phyloP scores from a whole-genome alignment of 37 sponge, comb jelly and placozoan species.

The Spongia lamella region DNA sequence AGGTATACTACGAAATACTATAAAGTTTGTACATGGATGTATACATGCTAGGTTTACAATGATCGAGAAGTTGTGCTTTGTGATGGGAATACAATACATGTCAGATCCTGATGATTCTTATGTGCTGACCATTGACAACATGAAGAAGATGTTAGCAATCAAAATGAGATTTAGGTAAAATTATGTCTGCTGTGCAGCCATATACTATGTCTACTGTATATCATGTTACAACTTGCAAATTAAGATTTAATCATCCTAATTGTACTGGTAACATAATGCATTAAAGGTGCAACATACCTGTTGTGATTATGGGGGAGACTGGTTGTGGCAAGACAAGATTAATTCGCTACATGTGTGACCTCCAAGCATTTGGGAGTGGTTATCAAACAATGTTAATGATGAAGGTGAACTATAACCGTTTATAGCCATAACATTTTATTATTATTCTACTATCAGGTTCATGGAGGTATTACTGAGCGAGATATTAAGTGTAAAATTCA shows the following conservation, averaged over 20 bases:
- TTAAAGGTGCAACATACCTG: slow-evolving; percentile 76
- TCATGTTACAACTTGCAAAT: too few relatives aligned
- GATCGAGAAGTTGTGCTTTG: too few relatives aligned
- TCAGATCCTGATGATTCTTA: slow-evolving; percentile 77
- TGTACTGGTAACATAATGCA: too few relatives aligned
- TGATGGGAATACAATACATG: slow-evolving; percentile 73
- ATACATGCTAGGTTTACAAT: too few relatives aligned
- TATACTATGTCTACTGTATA: too few relatives aligned
- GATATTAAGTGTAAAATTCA: slow-evolving; percentile 27
- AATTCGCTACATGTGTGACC: slow-evolving; percentile 63
- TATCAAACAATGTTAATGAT: slow-evolving; percentile 27
- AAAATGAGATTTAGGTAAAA: slow-evolving; percentile 86
- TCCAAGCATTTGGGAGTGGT: slow-evolving; percentile 8
- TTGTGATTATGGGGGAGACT: slow-evolving; percentile 86
- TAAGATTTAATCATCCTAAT: too few relatives aligned
- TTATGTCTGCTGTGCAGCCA: too few relatives aligned
- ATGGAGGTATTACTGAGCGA: slow-evolving; percentile 61
- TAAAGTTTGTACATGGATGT: too few relatives aligned
- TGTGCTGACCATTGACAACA: slow-evolving; percentile 82
- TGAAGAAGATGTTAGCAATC: slow-evolving; percentile 88
- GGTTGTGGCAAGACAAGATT: slow-evolving; percentile 86
- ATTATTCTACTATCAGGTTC: slow-evolving; percentile 46
- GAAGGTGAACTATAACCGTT: too few relatives aligned
- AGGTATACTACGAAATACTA: too few relatives aligned
- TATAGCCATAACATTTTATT: too few relatives aligned